Evolutionary conservation across 2,888 invertebrate genomes (phyloP).

Genomic region (Pantelozetes paolii): DNA sequence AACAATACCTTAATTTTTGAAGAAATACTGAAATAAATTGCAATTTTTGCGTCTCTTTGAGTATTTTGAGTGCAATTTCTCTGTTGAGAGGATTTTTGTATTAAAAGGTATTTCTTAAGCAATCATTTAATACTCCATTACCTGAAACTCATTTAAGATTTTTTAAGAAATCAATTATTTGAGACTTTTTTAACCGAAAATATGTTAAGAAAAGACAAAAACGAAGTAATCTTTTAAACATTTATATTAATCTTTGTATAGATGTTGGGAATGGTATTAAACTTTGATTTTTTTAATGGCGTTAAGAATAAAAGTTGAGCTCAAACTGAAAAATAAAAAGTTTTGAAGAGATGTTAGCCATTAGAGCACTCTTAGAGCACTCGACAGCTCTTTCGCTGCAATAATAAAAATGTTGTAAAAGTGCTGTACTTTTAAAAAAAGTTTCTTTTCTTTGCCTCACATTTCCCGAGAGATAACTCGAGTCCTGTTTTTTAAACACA

Average conservation of each 20-base stretch:
- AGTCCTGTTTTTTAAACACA: neutral
- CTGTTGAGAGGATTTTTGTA: neutral
- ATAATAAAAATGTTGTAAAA: conserved; percentile 18
- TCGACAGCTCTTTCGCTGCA: neutral
- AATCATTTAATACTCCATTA: conserved; percentile 4
- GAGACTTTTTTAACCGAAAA: neutral
- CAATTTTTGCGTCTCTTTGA: neutral
- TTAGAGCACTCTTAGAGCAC: conserved; percentile 5
- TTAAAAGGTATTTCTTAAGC: neutral
- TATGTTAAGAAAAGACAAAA: neutral
- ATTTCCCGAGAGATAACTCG: conserved; percentile 6
- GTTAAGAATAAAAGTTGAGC: neutral
- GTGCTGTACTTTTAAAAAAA: neutral
- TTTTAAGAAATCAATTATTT: neutral
- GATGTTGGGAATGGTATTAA: neutral
- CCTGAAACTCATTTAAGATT: conserved; percentile 4
- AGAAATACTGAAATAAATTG: neutral
- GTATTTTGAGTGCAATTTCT: conserved; percentile 8
- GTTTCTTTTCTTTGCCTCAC: neutral
- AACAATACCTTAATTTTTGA: conserved; percentile 10
- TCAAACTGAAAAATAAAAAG: neutral
- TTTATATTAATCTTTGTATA: neutral
- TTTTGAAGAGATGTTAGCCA: neutral
- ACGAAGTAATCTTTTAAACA: conserved; percentile 6
- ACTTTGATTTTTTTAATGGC: neutral